Conservation (phyloP, 2,797 vertebrate genomes). For the Myotis findleyi region DNA sequence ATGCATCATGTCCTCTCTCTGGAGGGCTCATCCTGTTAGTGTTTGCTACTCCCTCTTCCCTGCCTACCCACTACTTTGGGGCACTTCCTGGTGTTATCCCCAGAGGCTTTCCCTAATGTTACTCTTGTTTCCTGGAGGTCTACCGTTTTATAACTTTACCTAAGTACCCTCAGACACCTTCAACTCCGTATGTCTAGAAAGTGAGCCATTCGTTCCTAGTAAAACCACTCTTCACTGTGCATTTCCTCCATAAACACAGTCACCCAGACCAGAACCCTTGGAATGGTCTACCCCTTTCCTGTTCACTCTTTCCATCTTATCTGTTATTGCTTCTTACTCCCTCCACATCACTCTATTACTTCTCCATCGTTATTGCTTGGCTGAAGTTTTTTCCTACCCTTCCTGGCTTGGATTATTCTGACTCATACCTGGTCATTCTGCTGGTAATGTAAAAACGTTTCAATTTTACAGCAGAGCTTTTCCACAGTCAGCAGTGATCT, state of each 20-base stretch:
- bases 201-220: neutral
- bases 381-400: neutral
- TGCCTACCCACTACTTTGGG: neutral
- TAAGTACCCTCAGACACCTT: neutral
- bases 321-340: neutral
- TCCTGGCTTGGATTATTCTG: neutral
- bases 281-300: neutral
- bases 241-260: neutral
- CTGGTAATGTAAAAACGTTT: constrained; percentile 33
- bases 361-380: neutral
- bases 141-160: neutral
- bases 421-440: constrained; percentile 26
- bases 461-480: neutral
- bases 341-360: neutral
- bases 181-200: neutral
- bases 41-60: neutral
- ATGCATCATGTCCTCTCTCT: neutral
- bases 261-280: neutral
- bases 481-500: neutral
- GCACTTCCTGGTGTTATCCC: neutral
- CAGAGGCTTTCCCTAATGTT: neutral
- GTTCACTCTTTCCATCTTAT: neutral
- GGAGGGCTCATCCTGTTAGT: neutral
- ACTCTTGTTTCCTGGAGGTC: neutral
- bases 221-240: neutral